phyloP scores from a whole-genome alignment of 2,113 vertebrate species.

The Holacanthus passer region DNA sequence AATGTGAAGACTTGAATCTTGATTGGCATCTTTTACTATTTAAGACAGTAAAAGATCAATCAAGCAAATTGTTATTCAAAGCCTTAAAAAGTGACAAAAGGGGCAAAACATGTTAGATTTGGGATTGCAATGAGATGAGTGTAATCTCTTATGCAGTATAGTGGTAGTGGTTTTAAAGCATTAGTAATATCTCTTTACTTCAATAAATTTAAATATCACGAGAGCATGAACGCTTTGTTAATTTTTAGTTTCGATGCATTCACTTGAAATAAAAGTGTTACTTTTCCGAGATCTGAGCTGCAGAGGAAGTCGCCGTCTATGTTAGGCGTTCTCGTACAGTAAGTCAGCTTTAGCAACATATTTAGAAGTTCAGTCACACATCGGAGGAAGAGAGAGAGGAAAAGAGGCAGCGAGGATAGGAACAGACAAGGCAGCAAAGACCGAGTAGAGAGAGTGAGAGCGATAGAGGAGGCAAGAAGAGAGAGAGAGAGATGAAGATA shows the following conservation, averaged over 20 bases:
- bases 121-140: neutral
- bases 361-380: constrained; percentile 64
- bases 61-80: neutral
- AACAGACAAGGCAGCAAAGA: constrained; percentile 39
- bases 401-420: neutral
- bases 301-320: constrained; percentile 31
- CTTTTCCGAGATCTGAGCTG: neutral
- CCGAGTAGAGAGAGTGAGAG: constrained; percentile 30
- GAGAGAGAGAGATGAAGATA: constrained; percentile 47
- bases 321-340: constrained; percentile 29
- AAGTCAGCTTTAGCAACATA: constrained; percentile 40
- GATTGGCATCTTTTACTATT: neutral
- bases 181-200: neutral
- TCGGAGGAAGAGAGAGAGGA: neutral
- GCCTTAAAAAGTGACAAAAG: neutral
- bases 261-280: neutral
- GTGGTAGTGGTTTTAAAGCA: neutral
- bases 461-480: constrained; percentile 3
- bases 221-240: neutral
- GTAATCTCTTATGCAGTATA: neutral
- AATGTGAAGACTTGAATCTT: neutral
- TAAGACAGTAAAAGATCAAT: neutral
- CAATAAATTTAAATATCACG: neutral
- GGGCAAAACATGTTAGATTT: neutral
- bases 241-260: neutral